Conservation (phyloP, 2,888 invertebrate genomes). For the Flexamia atlantica region DNA sequence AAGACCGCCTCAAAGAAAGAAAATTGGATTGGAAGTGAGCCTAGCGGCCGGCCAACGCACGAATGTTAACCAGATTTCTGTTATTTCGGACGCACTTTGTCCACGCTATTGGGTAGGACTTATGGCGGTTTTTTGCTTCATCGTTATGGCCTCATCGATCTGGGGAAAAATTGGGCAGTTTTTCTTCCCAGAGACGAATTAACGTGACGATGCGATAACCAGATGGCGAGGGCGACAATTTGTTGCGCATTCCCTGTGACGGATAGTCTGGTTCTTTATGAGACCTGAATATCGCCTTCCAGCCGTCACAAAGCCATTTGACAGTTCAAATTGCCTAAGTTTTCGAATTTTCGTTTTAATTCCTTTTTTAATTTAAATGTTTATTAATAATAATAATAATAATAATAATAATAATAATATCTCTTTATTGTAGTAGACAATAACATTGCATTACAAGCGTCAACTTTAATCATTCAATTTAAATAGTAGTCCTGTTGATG, state of each 20-base stretch:
- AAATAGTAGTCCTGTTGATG: no score
- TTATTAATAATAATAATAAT: no score
- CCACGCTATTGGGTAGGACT: not conserved
- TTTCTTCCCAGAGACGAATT: not conserved
- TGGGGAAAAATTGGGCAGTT: slow-evolving; percentile 9
- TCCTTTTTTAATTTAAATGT: no score
- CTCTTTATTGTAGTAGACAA: no score
- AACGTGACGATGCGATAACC: not conserved
- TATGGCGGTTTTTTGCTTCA: not conserved
- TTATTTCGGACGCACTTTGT: not conserved
- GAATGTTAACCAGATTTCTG: slow-evolving; percentile 34
- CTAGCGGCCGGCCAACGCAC: not conserved
- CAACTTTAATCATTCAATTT: no score
- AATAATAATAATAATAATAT: no score
- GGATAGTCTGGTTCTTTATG: no score
- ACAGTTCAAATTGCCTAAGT: no score
- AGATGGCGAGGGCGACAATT: slow-evolving; percentile 11
- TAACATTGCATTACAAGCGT: no score
- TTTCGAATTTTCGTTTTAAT: no score
- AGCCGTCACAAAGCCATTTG: no score
- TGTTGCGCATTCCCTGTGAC: slow-evolving; percentile 1
- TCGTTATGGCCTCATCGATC: slow-evolving; percentile 30
- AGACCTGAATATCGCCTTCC: no score
- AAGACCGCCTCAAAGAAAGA: slow-evolving; percentile 25
- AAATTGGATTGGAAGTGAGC: slow-evolving; percentile 29